Base-by-base conservation (phyloP, 1,140 invertebrate species). In the Radopholus similis region DNA sequence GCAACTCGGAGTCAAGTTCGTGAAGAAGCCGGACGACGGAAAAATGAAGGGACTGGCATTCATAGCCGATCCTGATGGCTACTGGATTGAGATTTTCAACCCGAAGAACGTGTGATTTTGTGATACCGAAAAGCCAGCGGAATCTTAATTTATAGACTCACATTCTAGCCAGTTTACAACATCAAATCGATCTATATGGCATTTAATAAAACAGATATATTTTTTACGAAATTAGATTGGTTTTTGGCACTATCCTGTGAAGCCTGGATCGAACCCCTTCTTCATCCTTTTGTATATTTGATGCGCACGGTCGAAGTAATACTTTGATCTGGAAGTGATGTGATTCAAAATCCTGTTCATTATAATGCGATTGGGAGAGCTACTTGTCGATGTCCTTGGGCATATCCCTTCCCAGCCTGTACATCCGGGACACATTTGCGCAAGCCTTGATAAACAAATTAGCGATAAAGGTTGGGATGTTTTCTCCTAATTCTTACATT, bases 1-100 rank as follows among this genome's bases (percentile, higher is more conserved):
- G 83, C 85, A 89, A 67, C 84, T 90, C 44, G 89, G 89, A 42
- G 91, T 94, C 26, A 89, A 91, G 69, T 95, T 95, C 84, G 86
- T 92, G 1, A 95, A 95, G 80, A 90, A 88, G 76, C 92, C 91
- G 5, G 66, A 32, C 83, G 51, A 81, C 85, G 87, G 88, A 9
- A 91, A 90, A 83, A 95, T 95, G 91, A 94, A 92, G 83, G 90
- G 77, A 30, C 64, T 95, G 54, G 93, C 92, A 3, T 95, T 95
- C 81, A 92, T 95, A 60, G 89, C 91, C 78, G 93, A 95, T 84
- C 93, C 93, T 0, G 93, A 95, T 85, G 92, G 91, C 42, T 95
- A 95, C 83, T 94, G 91, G 91, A 94, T 95, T 78, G 93, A 95
- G 85, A 93, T 95, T 66, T 88, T 95, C 63, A 91, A 88, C 64